A percentile compares a stretch with the other conserved stretches of the same genome.
These are phyloP conservation scores for Parazoanthus swiftii DNA, from an alignment of 92 coral and sea anemone species.

Conservation along the genomic window DNA sequence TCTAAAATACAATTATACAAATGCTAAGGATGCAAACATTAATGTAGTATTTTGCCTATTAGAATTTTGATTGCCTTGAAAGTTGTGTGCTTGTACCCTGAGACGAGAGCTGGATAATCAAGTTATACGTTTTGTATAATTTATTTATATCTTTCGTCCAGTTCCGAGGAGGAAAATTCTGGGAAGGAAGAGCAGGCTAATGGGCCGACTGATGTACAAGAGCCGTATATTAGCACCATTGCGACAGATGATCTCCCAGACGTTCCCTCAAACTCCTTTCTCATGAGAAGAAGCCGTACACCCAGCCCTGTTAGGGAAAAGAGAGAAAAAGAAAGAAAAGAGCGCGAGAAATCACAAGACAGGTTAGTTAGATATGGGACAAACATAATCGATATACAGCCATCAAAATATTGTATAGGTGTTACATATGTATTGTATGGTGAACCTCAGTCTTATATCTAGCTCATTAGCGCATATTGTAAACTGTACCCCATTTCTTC, in stretches of 20 bases:
- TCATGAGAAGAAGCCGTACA: constrained; percentile 92
- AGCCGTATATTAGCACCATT: constrained; percentile 54
- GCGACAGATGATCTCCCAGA: constrained; percentile 77
- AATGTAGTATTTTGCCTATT: too few species aligned
- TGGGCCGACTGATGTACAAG: constrained; percentile 14
- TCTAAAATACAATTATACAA: too few species aligned
- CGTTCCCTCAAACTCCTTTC: constrained; percentile 84
- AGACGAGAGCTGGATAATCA: background rate
- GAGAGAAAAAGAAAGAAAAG: constrained; percentile 55
- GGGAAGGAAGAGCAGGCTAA: constrained; percentile 29
- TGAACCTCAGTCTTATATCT: too few species aligned
- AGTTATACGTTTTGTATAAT: too few species aligned
- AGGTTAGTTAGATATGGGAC: constrained; percentile 19
- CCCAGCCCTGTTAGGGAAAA: constrained; percentile 92
- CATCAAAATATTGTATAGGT: too few species aligned
- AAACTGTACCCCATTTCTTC: too few species aligned
- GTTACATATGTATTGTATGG: background rate
- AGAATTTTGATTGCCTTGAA: too few species aligned
- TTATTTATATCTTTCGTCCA: background rate
- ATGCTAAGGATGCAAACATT: too few species aligned
- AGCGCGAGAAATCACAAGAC: constrained; percentile 39
- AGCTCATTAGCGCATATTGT: too few species aligned
- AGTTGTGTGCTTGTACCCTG: background rate
- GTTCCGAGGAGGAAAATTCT: constrained; percentile 40
- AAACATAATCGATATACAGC: background rate